Conservation (phyloP, 2,888 invertebrate species). For the Melanostoma mellinum region DNA sequence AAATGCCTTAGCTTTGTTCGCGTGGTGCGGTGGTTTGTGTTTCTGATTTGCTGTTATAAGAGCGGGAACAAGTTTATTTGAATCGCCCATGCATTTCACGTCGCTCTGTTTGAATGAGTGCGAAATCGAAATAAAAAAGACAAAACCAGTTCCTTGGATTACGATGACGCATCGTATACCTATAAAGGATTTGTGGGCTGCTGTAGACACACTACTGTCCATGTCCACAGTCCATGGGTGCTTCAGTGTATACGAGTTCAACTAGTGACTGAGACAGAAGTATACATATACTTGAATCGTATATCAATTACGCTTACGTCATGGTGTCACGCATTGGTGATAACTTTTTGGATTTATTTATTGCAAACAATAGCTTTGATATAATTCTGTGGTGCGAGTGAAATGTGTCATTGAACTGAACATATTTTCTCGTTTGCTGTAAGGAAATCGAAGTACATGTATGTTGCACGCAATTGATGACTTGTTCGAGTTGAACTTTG, state of each 20-base stretch:
- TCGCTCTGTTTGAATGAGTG: conserved; percentile 50
- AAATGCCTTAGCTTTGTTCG: conserved; percentile 45
- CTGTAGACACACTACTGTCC: not conserved
- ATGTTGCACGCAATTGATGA: too few relatives aligned
- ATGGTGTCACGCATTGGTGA: conserved; percentile 40
- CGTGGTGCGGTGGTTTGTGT: not conserved
- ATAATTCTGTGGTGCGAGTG: conserved; percentile 14
- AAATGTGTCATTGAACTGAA: conserved; percentile 39
- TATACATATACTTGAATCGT: conserved; percentile 5
- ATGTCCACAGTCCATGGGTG: too few relatives aligned
- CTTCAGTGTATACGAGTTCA: too few relatives aligned
- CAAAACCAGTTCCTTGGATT: conserved; percentile 65
- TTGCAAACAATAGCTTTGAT: conserved; percentile 17
- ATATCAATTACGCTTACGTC: conserved; percentile 59
- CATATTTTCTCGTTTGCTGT: not conserved
- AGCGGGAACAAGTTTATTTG: conserved; percentile 53
- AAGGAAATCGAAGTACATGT: too few relatives aligned
- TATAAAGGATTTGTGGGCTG: conserved; percentile 41
- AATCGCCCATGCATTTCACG: conserved; percentile 46
- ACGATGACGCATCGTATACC: conserved; percentile 53
- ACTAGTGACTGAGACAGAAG: too few relatives aligned
- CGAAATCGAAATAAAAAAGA: conserved; percentile 54
- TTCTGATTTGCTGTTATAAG: not conserved
- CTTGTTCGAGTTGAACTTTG: too few relatives aligned
- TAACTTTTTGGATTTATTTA: conserved; percentile 48